Evolutionary conservation across 1,140 invertebrate genomes (phyloP).

Genomic region (Acromyrmex heyeri): DNA sequence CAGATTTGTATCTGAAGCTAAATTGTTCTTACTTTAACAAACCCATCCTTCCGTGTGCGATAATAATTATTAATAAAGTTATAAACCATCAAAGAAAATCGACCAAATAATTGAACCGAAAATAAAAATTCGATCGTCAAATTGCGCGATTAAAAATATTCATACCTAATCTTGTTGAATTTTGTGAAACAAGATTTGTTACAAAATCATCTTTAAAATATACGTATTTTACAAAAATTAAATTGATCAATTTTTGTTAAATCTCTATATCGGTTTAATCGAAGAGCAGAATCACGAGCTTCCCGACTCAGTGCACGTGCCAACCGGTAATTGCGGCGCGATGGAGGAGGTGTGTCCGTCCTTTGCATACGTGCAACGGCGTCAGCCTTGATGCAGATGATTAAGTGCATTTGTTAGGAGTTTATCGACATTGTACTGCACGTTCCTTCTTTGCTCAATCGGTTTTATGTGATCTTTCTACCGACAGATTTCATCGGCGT

Average conservation of each 20-base stretch:
- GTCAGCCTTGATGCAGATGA: conserved; percentile 77
- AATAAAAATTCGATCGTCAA: neutral
- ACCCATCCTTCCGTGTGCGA: neutral
- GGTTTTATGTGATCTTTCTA: conserved; percentile 76
- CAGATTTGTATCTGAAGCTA: no score
- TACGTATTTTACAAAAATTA: neutral
- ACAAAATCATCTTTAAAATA: neutral
- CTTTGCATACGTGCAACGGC: conserved; percentile 49
- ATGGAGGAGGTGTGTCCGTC: conserved; percentile 34
- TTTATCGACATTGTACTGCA: conserved; percentile 71
- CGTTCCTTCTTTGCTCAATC: conserved; percentile 71
- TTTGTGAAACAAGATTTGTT: neutral
- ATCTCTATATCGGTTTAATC: neutral
- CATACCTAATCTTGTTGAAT: neutral
- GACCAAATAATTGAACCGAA: neutral
- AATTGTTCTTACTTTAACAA: no score
- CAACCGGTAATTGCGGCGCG: conserved; percentile 35
- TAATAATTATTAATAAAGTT: neutral
- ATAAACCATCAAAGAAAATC: neutral
- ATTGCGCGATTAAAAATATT: neutral
- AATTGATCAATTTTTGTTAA: neutral
- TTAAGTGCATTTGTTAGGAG: conserved; percentile 80
- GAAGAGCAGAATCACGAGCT: conserved; percentile 10
- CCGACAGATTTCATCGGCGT: conserved; percentile 73
- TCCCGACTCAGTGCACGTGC: conserved; percentile 28